A percentile compares a stretch with the other conserved stretches of the same genome.
phyloP scores from a whole-genome alignment of 2,888 invertebrate species.

The Leucophenga montana region DNA sequence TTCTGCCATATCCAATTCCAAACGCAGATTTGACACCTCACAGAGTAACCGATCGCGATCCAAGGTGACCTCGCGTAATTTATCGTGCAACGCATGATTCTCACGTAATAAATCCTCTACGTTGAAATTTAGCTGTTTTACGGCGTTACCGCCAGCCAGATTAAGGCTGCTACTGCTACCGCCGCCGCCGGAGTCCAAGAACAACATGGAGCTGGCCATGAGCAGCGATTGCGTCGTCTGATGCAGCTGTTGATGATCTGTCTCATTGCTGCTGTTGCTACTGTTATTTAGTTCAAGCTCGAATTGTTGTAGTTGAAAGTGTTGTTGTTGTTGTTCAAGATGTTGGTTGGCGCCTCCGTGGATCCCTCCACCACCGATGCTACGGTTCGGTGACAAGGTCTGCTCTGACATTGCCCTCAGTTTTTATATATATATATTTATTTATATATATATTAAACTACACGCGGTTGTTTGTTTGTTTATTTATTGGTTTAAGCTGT shows the following conservation, averaged over 20 bases:
- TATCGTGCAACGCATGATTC: conserved; percentile 67
- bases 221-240: conserved; percentile 70
- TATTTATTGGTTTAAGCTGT: no score
- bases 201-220: conserved; percentile 69
- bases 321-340: conserved; percentile 42
- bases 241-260: conserved; percentile 58
- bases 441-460: no score
- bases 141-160: conserved; percentile 25
- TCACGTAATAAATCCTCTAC: conserved; percentile 70
- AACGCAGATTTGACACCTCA: conserved; percentile 71
- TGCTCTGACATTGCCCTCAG: background rate
- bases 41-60: conserved; percentile 72
- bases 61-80: conserved; percentile 67
- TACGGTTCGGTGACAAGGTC: conserved; percentile 53
- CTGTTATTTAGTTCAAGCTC: conserved; percentile 23
- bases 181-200: conserved; percentile 43
- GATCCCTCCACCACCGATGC: conserved; percentile 38
- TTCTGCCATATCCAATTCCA: conserved; percentile 73
- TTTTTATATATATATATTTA: no score
- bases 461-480: no score
- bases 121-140: conserved; percentile 47
- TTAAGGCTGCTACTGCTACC: conserved; percentile 31
- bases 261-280: conserved; percentile 28
- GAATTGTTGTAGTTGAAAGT: conserved; percentile 38
- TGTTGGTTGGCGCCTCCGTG: conserved; percentile 28